Evolutionary conservation across 2,113 vertebrate species (phyloP).

Genomic region (Pitta sordida): DNA sequence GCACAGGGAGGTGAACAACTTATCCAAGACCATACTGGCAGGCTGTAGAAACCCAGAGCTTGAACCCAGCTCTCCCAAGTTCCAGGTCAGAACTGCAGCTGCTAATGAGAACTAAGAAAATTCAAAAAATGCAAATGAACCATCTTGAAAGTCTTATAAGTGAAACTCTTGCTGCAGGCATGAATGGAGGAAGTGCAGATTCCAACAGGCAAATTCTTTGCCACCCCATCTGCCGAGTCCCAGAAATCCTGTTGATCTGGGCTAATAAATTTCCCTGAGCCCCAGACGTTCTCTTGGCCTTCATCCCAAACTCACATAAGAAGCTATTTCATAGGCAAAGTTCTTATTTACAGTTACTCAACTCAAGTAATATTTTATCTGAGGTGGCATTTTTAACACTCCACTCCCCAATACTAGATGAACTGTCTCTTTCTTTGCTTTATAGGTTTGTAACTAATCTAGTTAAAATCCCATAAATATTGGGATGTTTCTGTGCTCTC

Average conservation of each 20-base stretch:
- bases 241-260: conserved; percentile 65
- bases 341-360: conserved; percentile 68
- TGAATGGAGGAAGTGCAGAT: conserved; percentile 42
- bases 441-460: conserved; percentile 63
- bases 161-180: conserved; percentile 23
- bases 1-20: not conserved
- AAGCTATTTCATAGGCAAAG: conserved; percentile 64
- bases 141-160: not conserved
- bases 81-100: not conserved
- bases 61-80: not conserved
- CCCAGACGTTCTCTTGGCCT: conserved; percentile 64
- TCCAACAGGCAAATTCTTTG: conserved; percentile 64
- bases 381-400: conserved; percentile 70
- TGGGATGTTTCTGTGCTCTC: conserved; percentile 56
- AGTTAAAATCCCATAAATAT: conserved; percentile 66
- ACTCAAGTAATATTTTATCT: conserved; percentile 69
- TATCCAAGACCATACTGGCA: not conserved
- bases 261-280: conserved; percentile 67
- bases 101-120: conserved; percentile 31
- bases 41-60: not conserved
- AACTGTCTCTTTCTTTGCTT: conserved; percentile 70
- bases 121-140: conserved; percentile 29
- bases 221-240: conserved; percentile 53
- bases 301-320: conserved; percentile 71
- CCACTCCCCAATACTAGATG: conserved; percentile 54